Percentiles rank a stretch among this genome's conserved stretches.
These are phyloP conservation scores for Rhizomys pruinosus DNA, from an alignment of 2,113 vertebrate genomes.

Conservation along the genomic window DNA sequence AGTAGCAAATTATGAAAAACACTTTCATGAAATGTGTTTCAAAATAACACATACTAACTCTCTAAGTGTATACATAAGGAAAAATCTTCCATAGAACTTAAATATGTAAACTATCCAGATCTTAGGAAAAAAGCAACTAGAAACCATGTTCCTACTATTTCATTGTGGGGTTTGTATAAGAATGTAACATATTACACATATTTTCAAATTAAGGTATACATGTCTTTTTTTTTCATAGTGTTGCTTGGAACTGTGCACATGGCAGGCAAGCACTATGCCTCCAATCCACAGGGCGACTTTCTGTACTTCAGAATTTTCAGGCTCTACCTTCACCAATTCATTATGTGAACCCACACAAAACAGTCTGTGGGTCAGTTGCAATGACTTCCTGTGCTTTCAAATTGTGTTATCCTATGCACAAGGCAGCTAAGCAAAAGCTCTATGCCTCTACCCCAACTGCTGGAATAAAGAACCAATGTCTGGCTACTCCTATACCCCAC, in stretches of 20 bases:
- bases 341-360: not conserved
- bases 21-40: constrained; percentile 15
- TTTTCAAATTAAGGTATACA: not conserved
- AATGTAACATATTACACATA: not conserved
- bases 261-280: not conserved
- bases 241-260: too few relatives aligned
- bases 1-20: not conserved
- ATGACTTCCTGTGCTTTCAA: not conserved
- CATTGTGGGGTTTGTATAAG: not conserved
- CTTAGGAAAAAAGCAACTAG: not conserved
- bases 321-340: not conserved
- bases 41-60: not conserved
- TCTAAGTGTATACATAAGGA: not conserved
- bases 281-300: not conserved
- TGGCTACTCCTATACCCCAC: not conserved
- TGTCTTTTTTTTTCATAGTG: not conserved
- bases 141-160: not conserved
- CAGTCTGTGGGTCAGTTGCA: not conserved
- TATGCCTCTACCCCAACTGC: not conserved
- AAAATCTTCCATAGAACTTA: not conserved
- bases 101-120: not conserved
- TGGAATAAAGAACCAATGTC: not conserved
- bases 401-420: not conserved
- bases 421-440: not conserved
- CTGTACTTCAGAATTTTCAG: not conserved